Base-by-base conservation (phyloP, 2,113 vertebrate species). In the Calyptommatus sinebrachiatus region DNA sequence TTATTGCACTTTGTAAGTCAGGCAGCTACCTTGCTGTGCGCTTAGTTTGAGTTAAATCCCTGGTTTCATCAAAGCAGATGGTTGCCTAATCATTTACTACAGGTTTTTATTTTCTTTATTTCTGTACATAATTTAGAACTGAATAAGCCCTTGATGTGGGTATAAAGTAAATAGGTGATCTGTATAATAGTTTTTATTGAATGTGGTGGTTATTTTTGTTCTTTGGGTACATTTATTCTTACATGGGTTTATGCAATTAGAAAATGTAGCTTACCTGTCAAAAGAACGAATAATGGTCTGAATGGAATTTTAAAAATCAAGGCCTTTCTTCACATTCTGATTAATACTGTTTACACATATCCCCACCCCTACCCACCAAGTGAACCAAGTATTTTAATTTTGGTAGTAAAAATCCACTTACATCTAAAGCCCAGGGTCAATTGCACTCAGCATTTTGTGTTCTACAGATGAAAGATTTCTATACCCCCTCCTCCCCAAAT, bases 391-490 rank as follows among this genome's bases (percentile, higher is more conserved):
- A 91, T 91, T 94, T 94, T 93, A 82, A 91, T 92, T 89, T 93
- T 57, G 12, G 1, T 91, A 0, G 14, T 88, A 91, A 91, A 61
- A 78, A 86, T 81, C 88, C 86, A 85, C 53, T 71, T 80, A 88
- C 85, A 89, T 93, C 89, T 69, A 76, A 90, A 84, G 89, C 93
- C 93, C 92, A 91, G 92, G 93, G 35, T 94, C 92, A 93, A 94
- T 92, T 93, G 86, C 93, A 93, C 88, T 91, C 91, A 92, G 93
- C 94, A 92, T 94, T 93, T 93, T 94, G 92, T 95, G 92, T 94
- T 93, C 91, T 92, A 92, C 89, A 66, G 91, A 94, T 92, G 92
- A 95, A 92, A 94, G 91, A 94, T 94, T 95, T 92, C 94, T 95
- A 92, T 71, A 53, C 89, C 89, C 87, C 85, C 86, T n/a, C 35